These are phyloP conservation scores for Leptonema lineaticorne DNA, from an alignment of 1,140 invertebrate genomes.

Conservation along the genomic window DNA sequence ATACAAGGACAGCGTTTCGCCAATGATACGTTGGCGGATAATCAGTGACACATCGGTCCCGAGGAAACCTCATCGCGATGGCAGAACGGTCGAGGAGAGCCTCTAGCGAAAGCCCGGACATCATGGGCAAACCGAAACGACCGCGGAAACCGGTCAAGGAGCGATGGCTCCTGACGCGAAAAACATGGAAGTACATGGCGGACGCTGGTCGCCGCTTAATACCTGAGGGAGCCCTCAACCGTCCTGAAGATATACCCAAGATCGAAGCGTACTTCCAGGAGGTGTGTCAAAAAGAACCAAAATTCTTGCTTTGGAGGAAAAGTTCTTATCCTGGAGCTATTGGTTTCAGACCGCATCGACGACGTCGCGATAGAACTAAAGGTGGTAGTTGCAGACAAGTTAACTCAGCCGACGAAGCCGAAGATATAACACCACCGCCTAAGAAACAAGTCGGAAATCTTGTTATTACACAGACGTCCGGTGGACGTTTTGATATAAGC, in stretches of 20 bases:
- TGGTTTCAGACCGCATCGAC: conserved; percentile 57
- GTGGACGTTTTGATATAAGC: conserved; percentile 65
- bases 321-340: conserved; percentile 73
- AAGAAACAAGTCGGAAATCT: conserved; percentile 52
- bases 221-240: conserved; percentile 71
- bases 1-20: too few relatives aligned
- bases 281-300: conserved; percentile 72
- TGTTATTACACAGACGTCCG: conserved; percentile 55
- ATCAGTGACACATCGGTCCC: conserved; percentile 36
- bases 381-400: conserved; percentile 66
- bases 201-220: conserved; percentile 83
- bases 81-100: conserved; percentile 28
- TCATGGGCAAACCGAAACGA: conserved; percentile 54
- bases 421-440: conserved; percentile 47
- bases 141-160: conserved; percentile 66
- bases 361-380: conserved; percentile 57
- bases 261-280: conserved; percentile 84
- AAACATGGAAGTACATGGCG: conserved; percentile 89
- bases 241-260: conserved; percentile 71
- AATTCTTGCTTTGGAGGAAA: conserved; percentile 79
- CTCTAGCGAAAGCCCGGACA: conserved; percentile 18
- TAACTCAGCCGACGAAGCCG: conserved; percentile 64
- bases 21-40: conserved; percentile 46
- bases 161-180: conserved; percentile 81
- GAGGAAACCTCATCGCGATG: conserved; percentile 16